Percentiles rank a stretch among this genome's conserved stretches.
Evolutionary conservation across 30 jellyfish, hydroid and myxozoan genomes (phyloP).

Genomic region (Turritopsis dohrnii): DNA sequence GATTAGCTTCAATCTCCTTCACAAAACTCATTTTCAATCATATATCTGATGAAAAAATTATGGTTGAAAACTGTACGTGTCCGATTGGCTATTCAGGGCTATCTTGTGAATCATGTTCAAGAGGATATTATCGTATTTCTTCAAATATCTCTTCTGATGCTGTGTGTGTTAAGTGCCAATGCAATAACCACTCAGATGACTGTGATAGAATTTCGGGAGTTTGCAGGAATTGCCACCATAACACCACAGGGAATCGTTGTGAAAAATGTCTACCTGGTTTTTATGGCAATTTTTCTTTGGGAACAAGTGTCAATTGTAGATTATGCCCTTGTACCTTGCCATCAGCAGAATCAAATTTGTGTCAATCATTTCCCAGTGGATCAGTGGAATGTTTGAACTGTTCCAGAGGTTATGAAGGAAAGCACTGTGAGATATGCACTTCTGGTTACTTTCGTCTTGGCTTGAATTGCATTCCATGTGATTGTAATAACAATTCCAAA

Average conservation of each 20-base stretch:
- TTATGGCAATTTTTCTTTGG: slow-evolving; percentile 68
- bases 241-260: slow-evolving; percentile 71
- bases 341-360: slow-evolving; percentile 46
- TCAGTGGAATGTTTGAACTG: slow-evolving; percentile 59
- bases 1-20: neutral
- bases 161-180: slow-evolving; percentile 54
- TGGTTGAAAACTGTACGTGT: slow-evolving; percentile 63
- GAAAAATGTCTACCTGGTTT: slow-evolving; percentile 56
- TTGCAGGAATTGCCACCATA: slow-evolving; percentile 53
- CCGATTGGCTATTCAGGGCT: slow-evolving; percentile 62
- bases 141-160: neutral
- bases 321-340: slow-evolving; percentile 82
- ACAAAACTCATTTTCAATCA: neutral
- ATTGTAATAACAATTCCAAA: slow-evolving; percentile 57
- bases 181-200: slow-evolving; percentile 54
- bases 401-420: slow-evolving; percentile 73
- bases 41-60: neutral
- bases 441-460: slow-evolving; percentile 25
- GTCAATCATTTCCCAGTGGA: slow-evolving; percentile 35
- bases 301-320: slow-evolving; percentile 52
- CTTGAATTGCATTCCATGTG: slow-evolving; percentile 49
- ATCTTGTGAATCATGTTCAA: slow-evolving; percentile 57
- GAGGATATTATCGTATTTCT: neutral
- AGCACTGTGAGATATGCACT: slow-evolving; percentile 46
- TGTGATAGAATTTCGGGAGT: slow-evolving; percentile 69